Evolutionary conservation across 2,113 vertebrate species (phyloP).

Genomic region (Alectura lathami): DNA sequence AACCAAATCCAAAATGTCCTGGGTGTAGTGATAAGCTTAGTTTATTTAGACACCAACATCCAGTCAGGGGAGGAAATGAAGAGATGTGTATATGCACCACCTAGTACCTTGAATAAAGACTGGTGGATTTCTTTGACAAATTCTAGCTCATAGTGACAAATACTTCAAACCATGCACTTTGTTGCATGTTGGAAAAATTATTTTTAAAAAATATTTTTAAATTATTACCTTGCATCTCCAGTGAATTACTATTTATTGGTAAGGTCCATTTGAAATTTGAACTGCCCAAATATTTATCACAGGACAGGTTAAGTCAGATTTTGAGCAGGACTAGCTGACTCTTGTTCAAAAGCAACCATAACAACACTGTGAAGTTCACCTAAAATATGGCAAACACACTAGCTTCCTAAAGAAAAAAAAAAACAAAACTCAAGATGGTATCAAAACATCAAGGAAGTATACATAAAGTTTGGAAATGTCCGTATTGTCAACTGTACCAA

Average conservation of each 20-base stretch:
- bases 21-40: neutral
- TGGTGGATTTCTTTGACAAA: neutral
- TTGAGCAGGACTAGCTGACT: neutral
- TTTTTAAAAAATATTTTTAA: neutral
- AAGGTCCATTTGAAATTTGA: neutral
- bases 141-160: neutral
- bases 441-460: neutral
- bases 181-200: neutral
- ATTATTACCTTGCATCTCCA: neutral
- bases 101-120: neutral
- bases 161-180: fast-evolving
- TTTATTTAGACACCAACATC: neutral
- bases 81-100: neutral
- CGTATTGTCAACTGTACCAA: neutral
- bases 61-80: neutral
- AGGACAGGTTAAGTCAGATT: neutral
- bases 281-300: neutral
- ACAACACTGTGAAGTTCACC: neutral
- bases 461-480: neutral
- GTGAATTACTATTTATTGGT: neutral
- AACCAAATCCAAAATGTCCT: neutral
- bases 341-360: neutral
- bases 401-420: neutral
- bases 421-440: neutral
- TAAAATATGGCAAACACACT: neutral